phyloP scores from a whole-genome alignment of 2,797 vertebrate species.

The Craterocephalus amniculus region DNA sequence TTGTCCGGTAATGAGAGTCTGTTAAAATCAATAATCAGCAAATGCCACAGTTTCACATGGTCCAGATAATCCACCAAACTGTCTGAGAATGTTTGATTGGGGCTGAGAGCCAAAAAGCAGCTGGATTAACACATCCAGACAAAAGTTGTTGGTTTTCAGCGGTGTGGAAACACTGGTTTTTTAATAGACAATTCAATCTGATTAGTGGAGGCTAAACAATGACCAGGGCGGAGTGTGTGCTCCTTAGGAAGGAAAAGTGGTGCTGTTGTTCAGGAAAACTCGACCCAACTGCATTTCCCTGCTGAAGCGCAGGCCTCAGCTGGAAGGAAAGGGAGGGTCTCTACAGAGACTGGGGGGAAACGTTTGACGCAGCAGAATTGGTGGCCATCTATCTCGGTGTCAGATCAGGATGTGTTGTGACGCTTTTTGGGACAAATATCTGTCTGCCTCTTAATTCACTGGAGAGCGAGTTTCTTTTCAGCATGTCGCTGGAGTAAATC shows the following conservation, averaged over 20 bases:
- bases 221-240: conserved; percentile 50
- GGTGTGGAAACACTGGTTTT: conserved; percentile 51
- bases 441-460: conserved; percentile 7
- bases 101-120: conserved; percentile 24
- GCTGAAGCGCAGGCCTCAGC: conserved; percentile 34
- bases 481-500: conserved; percentile 33
- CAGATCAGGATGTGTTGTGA: conserved; percentile 43
- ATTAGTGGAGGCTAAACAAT: conserved; percentile 72
- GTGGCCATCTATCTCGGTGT: conserved; percentile 41
- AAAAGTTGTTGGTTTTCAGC: conserved; percentile 51
- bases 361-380: conserved; percentile 50
- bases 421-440: conserved; percentile 13
- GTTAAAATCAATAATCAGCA: neutral
- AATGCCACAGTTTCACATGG: conserved; percentile 22
- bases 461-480: neutral
- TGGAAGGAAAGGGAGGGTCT: conserved; percentile 82
- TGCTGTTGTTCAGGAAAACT: conserved; percentile 71
- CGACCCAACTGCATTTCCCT: conserved; percentile 24
- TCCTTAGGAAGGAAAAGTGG: conserved; percentile 74
- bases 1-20: neutral
- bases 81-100: conserved; percentile 37
- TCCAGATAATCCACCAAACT: conserved; percentile 51
- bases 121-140: conserved; percentile 49
- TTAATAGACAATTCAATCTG: conserved; percentile 58
- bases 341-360: conserved; percentile 76